Evolutionary conservation across 2,888 invertebrate species (phyloP), one percentile per base, ranked within the genome.

Genomic region (Parasteatoda lunata): DNA sequence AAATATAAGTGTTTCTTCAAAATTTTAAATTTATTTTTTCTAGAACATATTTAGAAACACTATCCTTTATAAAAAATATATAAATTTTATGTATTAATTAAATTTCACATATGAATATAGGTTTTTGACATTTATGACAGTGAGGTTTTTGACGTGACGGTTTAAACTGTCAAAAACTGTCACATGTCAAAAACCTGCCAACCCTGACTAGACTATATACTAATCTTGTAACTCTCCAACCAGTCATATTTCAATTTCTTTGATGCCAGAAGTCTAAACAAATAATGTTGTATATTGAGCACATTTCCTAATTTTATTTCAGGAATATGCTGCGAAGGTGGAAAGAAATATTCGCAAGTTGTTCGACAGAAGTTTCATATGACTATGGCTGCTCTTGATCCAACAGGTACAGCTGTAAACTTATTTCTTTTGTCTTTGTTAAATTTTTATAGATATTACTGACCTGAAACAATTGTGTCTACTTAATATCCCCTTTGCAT

Each of bases 281-380:
- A 45, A 15, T 51, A 66, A 47, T 59, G 9, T 48, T 47, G 15
- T 47, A 59, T 5, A 3, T 45, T 78, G 8, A 5, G 59, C 8
- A 45, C 11, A 68, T n/a, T 73, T 13, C 30, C 3, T 76, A 48
- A 59, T 73, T 82, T 79, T 78, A 85, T 89, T 90, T 13, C 86
- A 92, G 92, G 92, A 65, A 90, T 92, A 45, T 91, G 91, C 3
- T 88, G 92, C 68, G 91, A 92, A 89, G 90, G 90, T 65, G 92
- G 92, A 5, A 92, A 92, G 89, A 90, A 91, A 11, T 92, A 92
- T 89, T 90, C 91, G 8, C 92, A 92, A 89, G 91, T 90, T 5
- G 91, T 92, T 83, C 91, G 91, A 77, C 89, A 75, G 47, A 79
- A 80, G 11, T 89, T 77, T 66, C 89, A 88, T 51, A 51, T 89